Conservation (phyloP, 2,888 invertebrate genomes). For the Achlya flavicornis region DNA sequence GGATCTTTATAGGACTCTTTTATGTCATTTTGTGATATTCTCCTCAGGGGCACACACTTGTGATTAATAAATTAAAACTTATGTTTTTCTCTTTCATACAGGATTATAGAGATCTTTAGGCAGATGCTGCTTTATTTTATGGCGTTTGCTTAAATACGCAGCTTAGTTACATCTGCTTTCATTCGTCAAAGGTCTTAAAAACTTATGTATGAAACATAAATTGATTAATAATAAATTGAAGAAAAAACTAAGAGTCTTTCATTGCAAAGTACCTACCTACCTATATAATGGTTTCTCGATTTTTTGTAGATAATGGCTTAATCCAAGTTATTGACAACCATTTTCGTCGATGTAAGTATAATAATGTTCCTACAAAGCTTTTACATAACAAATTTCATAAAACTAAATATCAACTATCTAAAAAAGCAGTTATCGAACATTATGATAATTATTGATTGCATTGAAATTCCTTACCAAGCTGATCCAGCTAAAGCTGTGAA, state of each 20-base stretch:
- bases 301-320: no score
- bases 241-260: no score
- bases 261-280: no score
- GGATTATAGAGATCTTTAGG: constrained; percentile 63
- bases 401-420: no score
- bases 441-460: constrained; percentile 24
- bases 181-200: constrained; percentile 58
- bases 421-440: neutral
- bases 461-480: neutral
- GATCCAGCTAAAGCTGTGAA: neutral
- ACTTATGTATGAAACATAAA: neutral
- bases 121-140: constrained; percentile 55
- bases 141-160: constrained; percentile 51
- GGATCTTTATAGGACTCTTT: constrained; percentile 38
- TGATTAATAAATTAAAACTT: constrained; percentile 70
- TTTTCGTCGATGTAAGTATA: no score
- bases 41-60: constrained; percentile 60
- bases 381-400: no score
- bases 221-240: no score
- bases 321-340: no score
- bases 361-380: no score
- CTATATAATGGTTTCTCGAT: no score
- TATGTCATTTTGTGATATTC: constrained; percentile 58
- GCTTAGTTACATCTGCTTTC: constrained; percentile 59
- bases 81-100: constrained; percentile 63